A percentile compares a stretch with the other conserved stretches of the same genome.
phyloP scores from a whole-genome alignment of 2,113 vertebrate species.

The Garra rufa region DNA sequence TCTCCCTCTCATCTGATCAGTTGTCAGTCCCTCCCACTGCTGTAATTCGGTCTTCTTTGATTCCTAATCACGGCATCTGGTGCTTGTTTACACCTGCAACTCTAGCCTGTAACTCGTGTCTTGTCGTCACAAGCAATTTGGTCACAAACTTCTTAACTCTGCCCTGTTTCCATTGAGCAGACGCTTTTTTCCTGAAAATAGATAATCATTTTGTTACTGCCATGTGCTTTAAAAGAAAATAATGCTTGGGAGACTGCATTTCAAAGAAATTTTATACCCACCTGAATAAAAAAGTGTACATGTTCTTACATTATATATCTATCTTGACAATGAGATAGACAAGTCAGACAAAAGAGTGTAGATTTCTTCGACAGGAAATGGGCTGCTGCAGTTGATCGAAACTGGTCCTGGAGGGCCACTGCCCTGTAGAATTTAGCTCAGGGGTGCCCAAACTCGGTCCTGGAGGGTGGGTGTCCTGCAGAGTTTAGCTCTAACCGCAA shows the following conservation, averaged over 20 bases:
- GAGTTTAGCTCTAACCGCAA: too few relatives aligned
- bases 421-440: too few relatives aligned
- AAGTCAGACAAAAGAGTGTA: neutral
- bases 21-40: constrained; percentile 38
- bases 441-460: too few relatives aligned
- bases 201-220: constrained; percentile 52
- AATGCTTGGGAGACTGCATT: neutral
- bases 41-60: constrained; percentile 61
- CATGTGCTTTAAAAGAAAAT: constrained; percentile 35
- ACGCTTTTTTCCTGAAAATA: constrained; percentile 38
- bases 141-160: constrained; percentile 33
- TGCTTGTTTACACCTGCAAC: constrained; percentile 53
- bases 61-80: constrained; percentile 61
- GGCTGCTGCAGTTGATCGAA: neutral
- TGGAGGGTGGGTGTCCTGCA: too few relatives aligned
- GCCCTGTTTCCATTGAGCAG: constrained; percentile 30
- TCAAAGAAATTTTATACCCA: constrained; percentile 10
- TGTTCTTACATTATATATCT: neutral
- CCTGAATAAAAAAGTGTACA: neutral
- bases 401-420: too few relatives aligned
- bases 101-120: constrained; percentile 27
- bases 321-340: constrained; percentile 32
- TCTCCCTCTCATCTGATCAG: constrained; percentile 46
- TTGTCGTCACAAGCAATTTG: constrained; percentile 48
- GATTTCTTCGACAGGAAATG: neutral